phyloP scores from a whole-genome alignment of 2,797 vertebrate genomes.

The Pitangus sulphuratus region DNA sequence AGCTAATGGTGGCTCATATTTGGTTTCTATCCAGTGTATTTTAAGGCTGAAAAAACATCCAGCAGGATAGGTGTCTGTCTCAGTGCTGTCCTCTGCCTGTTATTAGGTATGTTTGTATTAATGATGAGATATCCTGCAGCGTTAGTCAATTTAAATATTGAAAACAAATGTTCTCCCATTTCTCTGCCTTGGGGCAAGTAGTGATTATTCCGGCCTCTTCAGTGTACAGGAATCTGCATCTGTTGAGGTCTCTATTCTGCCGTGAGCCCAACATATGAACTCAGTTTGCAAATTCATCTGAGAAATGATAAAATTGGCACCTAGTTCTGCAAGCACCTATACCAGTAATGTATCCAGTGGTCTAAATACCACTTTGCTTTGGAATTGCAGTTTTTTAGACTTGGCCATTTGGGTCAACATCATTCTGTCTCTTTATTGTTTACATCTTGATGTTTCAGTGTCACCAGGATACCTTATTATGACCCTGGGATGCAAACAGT shows the following conservation, averaged over 20 bases:
- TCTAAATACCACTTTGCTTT: neutral
- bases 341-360: rapidly evolving
- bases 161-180: conserved; percentile 34
- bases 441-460: conserved; percentile 22
- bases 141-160: conserved; percentile 19
- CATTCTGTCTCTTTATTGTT: conserved; percentile 1
- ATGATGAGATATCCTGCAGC: neutral
- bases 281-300: neutral
- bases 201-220: conserved; percentile 18
- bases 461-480: conserved; percentile 46
- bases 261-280: neutral
- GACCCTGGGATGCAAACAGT: conserved; percentile 39
- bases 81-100: neutral
- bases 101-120: neutral
- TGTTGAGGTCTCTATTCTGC: neutral
- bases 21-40: neutral
- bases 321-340: neutral
- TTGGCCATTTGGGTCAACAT: neutral
- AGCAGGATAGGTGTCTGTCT: neutral
- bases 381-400: neutral
- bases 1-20: neutral
- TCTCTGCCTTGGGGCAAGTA: conserved; percentile 5
- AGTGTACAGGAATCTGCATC: neutral
- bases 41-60: neutral
- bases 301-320: neutral